Evolutionary conservation across 1,140 invertebrate species (phyloP).

Genomic region (Oryctes rhinoceros): DNA sequence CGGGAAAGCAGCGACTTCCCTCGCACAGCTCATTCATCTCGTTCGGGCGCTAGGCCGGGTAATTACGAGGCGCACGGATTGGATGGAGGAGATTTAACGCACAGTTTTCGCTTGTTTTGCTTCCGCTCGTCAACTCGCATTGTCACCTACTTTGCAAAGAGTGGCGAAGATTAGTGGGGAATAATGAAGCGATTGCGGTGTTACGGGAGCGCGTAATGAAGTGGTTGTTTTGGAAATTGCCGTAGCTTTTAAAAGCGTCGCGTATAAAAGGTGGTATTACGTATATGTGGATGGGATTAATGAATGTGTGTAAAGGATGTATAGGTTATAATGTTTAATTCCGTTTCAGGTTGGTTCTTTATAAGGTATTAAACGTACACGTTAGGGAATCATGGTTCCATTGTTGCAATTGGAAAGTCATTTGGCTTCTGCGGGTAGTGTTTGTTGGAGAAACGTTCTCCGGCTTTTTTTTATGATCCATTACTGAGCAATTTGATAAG

Average conservation of each 20-base stretch:
- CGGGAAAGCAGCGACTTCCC: background rate
- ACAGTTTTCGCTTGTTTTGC: constrained; percentile 18
- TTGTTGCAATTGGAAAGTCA: too few species aligned
- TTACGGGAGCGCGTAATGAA: background rate
- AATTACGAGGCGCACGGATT: constrained; percentile 11
- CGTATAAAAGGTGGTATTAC: background rate
- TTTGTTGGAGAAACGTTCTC: too few species aligned
- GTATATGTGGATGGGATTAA: background rate
- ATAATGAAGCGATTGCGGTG: constrained; percentile 21
- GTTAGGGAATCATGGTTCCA: too few species aligned
- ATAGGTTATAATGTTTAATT: too few species aligned
- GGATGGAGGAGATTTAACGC: constrained; percentile 12
- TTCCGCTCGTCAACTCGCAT: background rate
- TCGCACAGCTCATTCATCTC: constrained; percentile 2
- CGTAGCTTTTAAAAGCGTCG: background rate
- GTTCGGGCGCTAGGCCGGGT: constrained; percentile 30
- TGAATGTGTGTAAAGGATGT: too few species aligned
- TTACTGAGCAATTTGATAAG: too few species aligned
- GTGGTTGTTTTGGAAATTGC: constrained; percentile 3
- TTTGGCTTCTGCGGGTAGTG: too few species aligned
- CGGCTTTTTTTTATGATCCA: too few species aligned
- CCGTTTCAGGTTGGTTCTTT: too few species aligned
- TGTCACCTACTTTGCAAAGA: background rate
- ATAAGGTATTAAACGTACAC: too few species aligned
- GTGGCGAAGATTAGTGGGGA: constrained; percentile 5